Percentiles rank a stretch among this genome's conserved stretches.
These are phyloP conservation scores for Gastracanthus pulcherrimus DNA, from an alignment of 2,888 invertebrate genomes.

Conservation along the genomic window DNA sequence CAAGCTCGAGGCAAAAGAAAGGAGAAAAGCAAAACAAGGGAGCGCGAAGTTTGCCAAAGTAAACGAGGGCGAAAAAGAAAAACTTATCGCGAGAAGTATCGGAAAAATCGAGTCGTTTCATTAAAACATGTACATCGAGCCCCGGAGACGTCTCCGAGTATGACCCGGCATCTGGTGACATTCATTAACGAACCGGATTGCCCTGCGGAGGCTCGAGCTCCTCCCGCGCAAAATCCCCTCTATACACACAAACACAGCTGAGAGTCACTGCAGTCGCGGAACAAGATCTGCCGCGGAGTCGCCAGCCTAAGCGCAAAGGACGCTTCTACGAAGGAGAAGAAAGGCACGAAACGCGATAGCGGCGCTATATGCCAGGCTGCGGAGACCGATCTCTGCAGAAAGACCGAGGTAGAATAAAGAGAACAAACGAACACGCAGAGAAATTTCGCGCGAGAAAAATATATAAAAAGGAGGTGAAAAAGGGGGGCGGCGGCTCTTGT, in stretches of 20 bases:
- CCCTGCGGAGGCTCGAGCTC: neutral
- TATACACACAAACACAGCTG: neutral
- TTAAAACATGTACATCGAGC: conserved; percentile 15
- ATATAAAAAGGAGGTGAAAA: neutral
- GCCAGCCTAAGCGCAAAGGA: too few relatives aligned
- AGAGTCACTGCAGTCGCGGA: neutral
- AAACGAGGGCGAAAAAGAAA: neutral
- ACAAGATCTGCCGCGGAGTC: neutral
- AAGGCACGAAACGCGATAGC: conserved; percentile 10
- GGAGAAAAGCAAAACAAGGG: neutral
- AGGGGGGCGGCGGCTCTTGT: conserved; percentile 38
- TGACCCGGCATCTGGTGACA: neutral
- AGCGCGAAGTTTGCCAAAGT: neutral
- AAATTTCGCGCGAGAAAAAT: neutral
- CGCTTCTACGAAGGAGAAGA: neutral
- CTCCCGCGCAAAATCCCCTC: neutral
- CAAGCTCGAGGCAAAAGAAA: neutral
- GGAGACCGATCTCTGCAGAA: too few relatives aligned
- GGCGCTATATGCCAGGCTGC: too few relatives aligned
- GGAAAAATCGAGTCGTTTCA: conserved; percentile 19
- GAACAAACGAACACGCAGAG: too few relatives aligned
- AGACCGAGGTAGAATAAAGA: neutral
- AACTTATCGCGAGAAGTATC: neutral
- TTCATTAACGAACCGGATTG: conserved; percentile 26
- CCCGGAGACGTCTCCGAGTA: neutral